Base-by-base conservation (phyloP, 1,140 invertebrate species). In the Brachionus koreanus region DNA sequence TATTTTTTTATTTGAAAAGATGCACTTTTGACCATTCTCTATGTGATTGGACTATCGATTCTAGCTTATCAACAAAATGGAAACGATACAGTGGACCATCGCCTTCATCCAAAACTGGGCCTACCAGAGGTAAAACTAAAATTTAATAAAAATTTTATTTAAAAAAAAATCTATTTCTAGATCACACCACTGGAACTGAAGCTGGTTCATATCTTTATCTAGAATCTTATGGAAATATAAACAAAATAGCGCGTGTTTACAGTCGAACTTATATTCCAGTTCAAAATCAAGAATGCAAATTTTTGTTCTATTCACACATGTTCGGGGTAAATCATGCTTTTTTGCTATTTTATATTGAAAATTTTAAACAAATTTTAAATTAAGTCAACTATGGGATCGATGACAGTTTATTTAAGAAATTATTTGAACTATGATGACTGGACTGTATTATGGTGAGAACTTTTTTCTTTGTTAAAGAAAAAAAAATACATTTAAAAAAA, bases 71-170 rank as follows among this genome's bases (percentile, higher is more conserved):
- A 7, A 33, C 33, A n/a, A 65, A 46, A 67, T 82, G 79, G 79
- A 43, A n/a, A 12, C 19, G 76, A 79, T 35, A 39, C 12, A 79
- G 49, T 37, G 82, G 83, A 3, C 61, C 43, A 61, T 65, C 82
- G 16, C 37, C 65, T n/a, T 82, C 67, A 29, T 12, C 37, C 6
- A n/a, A n/a, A n/a, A 82, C 79, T 0, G 79, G 79, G 3, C 83
- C 83, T 12, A 65, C 37, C 33, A 35, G 74, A 57, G 74, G 49
- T 57, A 35, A 25, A 1, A 52, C 67, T 5, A 72, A 6, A 16
- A 5, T 39, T 43, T 1, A 42, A 94, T 92, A 93, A 37, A 90
- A 92, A 85, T 94, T 93, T 86, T 90, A 94, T 87, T 94, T 92
- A 85, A 92, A 93, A 43, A 93, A 94, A 84, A 19, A 16, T 74